phyloP scores from a whole-genome alignment of 2,113 vertebrate species.

The Carassius gibelio region DNA sequence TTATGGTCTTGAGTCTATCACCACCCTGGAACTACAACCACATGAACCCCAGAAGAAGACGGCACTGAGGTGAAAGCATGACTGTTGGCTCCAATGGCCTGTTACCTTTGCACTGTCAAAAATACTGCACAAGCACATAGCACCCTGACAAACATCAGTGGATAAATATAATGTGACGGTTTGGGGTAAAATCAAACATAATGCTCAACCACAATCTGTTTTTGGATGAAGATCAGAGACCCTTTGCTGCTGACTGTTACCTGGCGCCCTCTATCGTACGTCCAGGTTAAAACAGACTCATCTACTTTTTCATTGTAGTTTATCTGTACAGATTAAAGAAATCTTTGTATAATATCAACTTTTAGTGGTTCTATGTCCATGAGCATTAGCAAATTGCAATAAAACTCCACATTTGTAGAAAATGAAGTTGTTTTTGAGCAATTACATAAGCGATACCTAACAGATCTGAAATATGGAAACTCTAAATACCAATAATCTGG shows the following conservation, averaged over 20 bases:
- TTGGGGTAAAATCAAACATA: background rate
- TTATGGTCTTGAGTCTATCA: background rate
- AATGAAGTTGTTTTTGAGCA: background rate
- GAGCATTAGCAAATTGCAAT: constrained; percentile 27
- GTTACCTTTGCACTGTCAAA: background rate
- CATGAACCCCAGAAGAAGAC: constrained; percentile 13
- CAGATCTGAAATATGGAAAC: background rate
- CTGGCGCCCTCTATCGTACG: background rate
- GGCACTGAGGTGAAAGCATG: background rate
- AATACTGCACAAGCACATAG: constrained; percentile 12
- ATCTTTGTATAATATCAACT: constrained; percentile 18
- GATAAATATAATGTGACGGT: background rate
- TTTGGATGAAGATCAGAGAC: constrained; percentile 21
- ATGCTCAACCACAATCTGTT: constrained; percentile 16
- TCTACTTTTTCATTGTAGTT: constrained; percentile 11
- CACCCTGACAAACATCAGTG: background rate
- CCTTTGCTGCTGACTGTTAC: constrained; percentile 9
- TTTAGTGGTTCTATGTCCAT: constrained; percentile 13
- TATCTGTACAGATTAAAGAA: background rate
- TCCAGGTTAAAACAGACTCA: constrained; percentile 4
- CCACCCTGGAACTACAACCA: constrained; percentile 10
- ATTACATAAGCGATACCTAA: background rate
- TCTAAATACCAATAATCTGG: background rate
- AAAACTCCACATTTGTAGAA: constrained; percentile 47
- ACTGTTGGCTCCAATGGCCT: background rate